Base-by-base conservation (phyloP, 2,113 vertebrate species). In the Laticauda colubrina region DNA sequence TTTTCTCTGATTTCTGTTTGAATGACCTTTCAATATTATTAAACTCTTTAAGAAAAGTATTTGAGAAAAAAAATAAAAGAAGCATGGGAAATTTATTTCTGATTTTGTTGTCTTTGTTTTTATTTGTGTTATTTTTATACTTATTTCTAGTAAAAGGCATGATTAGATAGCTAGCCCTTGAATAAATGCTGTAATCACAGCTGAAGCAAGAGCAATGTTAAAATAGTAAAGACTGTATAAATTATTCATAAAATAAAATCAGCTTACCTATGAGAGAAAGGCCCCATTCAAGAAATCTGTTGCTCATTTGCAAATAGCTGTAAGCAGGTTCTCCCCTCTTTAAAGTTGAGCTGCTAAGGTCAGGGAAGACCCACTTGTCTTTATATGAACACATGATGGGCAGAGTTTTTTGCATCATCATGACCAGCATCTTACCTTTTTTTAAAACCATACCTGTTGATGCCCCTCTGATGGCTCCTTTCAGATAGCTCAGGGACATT, bases 191-290 rank as follows among this genome's bases (percentile, higher is more conserved):
- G 43, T 39, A 94, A 81, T 21, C 61, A 88, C 92, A 24, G 55
- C 91, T 89, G 56, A 43, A 89, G 51, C 61, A 39, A 92, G 75
- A 95, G 59, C 55, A 93, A 85, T 94, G 57, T 85, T 48, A 87
- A 92, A 94, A 88, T 23, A 90, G 75, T 12, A 94, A 0, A 94
- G 69, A 10, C 69, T 90, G 54, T 89, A 94, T 93, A 90, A 86
- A 94, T 45, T 90, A 94, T 75, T 87, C 45, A 89, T 15, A 2
- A 95, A 92, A 92, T 95, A 96, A 90, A 56, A 88, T 3, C 89
- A 91, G 81, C 59, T 96, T 87, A 91, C 5, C 26, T 69, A 59
- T 24, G 57, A 29, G 12, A 75, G n/a, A 34, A 5, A 15, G 29
- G n/a, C n/a, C 5, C n/a, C 4, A 75, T 75, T 75, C 14, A 75